Evolutionary conservation across 2,113 vertebrate genomes (phyloP).

Genomic region (Bubo blakistoni): DNA sequence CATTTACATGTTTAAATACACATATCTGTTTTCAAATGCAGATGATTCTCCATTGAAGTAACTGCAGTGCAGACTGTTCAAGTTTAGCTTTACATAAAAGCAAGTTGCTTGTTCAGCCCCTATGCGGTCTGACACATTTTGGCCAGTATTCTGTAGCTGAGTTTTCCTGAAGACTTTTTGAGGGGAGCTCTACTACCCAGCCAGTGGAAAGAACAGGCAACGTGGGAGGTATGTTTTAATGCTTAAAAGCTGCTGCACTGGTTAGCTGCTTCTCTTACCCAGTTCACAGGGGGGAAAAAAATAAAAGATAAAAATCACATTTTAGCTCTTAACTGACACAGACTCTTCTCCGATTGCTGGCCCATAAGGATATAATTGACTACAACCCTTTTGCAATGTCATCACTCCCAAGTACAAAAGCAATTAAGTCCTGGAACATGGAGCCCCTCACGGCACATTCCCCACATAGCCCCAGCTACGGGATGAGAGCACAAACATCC

Average conservation of each 20-base stretch:
- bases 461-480: background rate
- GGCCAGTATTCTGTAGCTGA: background rate
- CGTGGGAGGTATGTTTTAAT: background rate
- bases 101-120: background rate
- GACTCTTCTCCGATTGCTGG: background rate
- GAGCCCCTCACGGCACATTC: background rate
- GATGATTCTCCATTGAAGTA: background rate
- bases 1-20: background rate
- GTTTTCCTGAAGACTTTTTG: background rate
- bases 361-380: background rate
- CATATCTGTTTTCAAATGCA: background rate
- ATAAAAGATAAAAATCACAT: background rate
- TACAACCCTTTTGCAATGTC: background rate
- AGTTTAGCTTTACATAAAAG: background rate
- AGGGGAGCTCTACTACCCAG: background rate
- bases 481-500: background rate
- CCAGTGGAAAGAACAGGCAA: background rate
- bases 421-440: background rate
- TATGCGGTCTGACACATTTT: background rate
- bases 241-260: background rate
- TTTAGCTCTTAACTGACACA: background rate
- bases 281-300: background rate
- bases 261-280: background rate
- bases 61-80: background rate
- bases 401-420: slow-evolving; percentile 1